Evolutionary conservation across 2,797 vertebrate genomes (phyloP).

Genomic region (Pampus argenteus): DNA sequence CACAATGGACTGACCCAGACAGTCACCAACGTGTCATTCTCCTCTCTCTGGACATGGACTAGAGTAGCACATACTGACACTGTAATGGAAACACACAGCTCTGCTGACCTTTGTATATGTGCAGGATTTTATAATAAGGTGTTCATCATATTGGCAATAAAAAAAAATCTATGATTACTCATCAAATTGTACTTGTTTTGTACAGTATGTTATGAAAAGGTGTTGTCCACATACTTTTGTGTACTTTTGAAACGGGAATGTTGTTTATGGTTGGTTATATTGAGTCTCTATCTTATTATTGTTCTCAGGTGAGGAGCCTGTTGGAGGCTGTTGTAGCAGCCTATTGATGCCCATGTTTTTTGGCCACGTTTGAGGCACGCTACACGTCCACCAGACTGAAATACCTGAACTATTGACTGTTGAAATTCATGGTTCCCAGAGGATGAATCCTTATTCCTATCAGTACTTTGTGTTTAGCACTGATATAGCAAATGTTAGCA

Average conservation of each 20-base stretch:
- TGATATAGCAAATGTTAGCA: too few species aligned
- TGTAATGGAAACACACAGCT: slow-evolving; percentile 59
- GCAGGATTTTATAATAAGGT: slow-evolving; percentile 80
- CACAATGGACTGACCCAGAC: slow-evolving; percentile 33
- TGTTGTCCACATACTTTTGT: not conserved
- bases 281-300: too few species aligned
- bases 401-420: too few species aligned
- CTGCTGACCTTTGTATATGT: slow-evolving; percentile 71
- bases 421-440: too few species aligned
- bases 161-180: slow-evolving; percentile 53
- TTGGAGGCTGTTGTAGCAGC: too few species aligned
- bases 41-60: slow-evolving; percentile 49
- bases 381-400: too few species aligned
- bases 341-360: too few species aligned
- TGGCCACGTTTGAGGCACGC: too few species aligned
- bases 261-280: not conserved
- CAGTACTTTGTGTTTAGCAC: not conserved
- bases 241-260: not conserved
- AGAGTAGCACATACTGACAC: slow-evolving; percentile 59
- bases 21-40: slow-evolving; percentile 21
- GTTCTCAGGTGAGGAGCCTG: too few species aligned
- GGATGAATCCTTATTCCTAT: too few species aligned
- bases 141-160: slow-evolving; percentile 82
- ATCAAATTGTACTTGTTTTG: slow-evolving; percentile 24
- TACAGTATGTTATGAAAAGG: not conserved